Percentiles rank a stretch among this genome's conserved stretches.
Conservation (phyloP, 1,140 invertebrate genomes). For the Pachyrhynchus sulphureomaculatus region DNA sequence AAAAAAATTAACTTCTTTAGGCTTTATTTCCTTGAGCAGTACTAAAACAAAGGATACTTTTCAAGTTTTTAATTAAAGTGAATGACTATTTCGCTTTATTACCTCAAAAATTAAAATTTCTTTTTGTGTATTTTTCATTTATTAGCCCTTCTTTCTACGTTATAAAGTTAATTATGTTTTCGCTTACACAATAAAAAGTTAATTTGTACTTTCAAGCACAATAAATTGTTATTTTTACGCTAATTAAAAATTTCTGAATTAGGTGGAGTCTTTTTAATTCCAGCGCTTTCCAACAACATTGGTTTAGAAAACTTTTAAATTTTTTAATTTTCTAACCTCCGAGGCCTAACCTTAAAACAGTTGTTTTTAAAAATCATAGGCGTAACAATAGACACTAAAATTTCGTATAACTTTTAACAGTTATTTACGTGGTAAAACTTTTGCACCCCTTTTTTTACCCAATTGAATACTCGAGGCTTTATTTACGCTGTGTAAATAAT, state of each 20-base stretch:
- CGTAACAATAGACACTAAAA: too few species aligned
- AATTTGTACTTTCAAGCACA: slow-evolving; percentile 26
- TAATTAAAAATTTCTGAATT: slow-evolving; percentile 43
- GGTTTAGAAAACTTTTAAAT: not conserved
- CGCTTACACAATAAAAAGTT: slow-evolving; percentile 36
- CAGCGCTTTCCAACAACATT: slow-evolving; percentile 2
- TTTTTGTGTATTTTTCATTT: slow-evolving; percentile 34
- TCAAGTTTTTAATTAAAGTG: slow-evolving; percentile 51
- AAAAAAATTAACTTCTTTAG: slow-evolving; percentile 29
- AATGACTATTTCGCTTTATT: slow-evolving; percentile 50
- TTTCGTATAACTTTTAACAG: too few species aligned
- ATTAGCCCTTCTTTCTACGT: slow-evolving; percentile 36
- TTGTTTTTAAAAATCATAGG: too few species aligned
- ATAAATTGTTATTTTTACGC: slow-evolving; percentile 35
- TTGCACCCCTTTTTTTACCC: too few species aligned
- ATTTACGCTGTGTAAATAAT: too few species aligned
- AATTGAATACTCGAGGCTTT: too few species aligned
- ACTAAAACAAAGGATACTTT: slow-evolving; percentile 47
- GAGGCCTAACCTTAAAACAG: too few species aligned
- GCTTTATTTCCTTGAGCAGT: slow-evolving; percentile 44
- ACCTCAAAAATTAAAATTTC: slow-evolving; percentile 49
- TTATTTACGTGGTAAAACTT: too few species aligned
- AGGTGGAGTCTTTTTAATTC: slow-evolving; percentile 5
- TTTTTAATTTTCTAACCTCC: too few species aligned
- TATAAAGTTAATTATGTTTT: slow-evolving; percentile 42